Conservation (phyloP, 2,888 invertebrate species). For the Papilio protenor region DNA sequence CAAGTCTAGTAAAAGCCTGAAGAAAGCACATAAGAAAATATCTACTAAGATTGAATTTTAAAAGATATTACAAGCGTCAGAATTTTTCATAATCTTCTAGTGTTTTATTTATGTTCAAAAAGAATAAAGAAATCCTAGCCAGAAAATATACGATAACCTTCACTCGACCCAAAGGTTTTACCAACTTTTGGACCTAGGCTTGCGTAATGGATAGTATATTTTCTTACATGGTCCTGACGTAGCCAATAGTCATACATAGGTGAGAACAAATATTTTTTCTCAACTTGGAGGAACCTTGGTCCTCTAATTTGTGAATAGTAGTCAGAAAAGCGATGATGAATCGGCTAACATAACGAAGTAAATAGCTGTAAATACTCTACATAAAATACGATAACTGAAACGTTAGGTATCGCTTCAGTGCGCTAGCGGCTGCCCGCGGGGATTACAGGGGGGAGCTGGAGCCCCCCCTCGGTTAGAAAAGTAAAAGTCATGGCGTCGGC, state of each 20-base stretch:
- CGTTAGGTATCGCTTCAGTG: conserved; percentile 33
- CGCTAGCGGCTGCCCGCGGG: conserved; percentile 18
- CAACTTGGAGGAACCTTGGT: too few species aligned
- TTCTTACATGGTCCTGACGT: too few species aligned
- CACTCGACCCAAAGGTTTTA: too few species aligned
- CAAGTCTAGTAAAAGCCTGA: not conserved
- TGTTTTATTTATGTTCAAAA: too few species aligned
- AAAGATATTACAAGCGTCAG: not conserved
- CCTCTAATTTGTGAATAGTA: too few species aligned
- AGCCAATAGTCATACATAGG: too few species aligned
- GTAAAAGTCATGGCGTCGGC: conserved; percentile 73
- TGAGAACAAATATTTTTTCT: too few species aligned
- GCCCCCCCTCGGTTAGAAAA: conserved; percentile 58
- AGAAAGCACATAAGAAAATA: not conserved
- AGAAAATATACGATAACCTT: too few species aligned
- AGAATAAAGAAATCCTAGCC: too few species aligned
- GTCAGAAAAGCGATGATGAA: not conserved
- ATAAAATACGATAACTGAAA: conserved; percentile 38
- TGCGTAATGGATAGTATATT: too few species aligned
- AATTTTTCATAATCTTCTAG: not conserved
- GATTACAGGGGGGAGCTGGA: not conserved
- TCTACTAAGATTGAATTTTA: not conserved
- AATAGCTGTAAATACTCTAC: conserved; percentile 37
- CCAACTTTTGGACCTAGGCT: too few species aligned
- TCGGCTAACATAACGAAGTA: not conserved